phyloP scores from a whole-genome alignment of 2,888 invertebrate species.

The Hypomecis atomaria region DNA sequence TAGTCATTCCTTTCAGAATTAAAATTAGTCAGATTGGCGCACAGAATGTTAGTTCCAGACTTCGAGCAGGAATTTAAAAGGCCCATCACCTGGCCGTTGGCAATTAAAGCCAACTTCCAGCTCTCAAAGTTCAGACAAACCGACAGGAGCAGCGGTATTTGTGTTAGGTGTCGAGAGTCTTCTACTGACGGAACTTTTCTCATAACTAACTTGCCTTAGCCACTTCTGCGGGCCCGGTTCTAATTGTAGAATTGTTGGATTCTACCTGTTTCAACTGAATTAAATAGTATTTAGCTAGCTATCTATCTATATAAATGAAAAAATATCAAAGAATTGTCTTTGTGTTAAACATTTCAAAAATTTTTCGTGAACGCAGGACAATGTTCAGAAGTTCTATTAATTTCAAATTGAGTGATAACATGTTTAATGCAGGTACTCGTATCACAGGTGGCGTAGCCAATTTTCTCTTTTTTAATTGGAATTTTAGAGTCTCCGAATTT shows the following conservation, averaged over 20 bases:
- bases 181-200: conserved; percentile 41
- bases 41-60: not conserved
- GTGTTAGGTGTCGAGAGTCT: conserved; percentile 43
- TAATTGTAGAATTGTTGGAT: conserved; percentile 26
- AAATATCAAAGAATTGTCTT: too few relatives aligned
- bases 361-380: too few relatives aligned
- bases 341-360: too few relatives aligned
- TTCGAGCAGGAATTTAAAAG: conserved; percentile 4
- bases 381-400: too few relatives aligned
- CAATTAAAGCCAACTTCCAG: conserved; percentile 33
- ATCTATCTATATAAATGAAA: too few relatives aligned
- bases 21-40: too few relatives aligned
- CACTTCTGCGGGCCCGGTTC: conserved; percentile 21
- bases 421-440: too few relatives aligned
- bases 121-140: conserved; percentile 35
- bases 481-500: too few relatives aligned
- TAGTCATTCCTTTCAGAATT: too few relatives aligned
- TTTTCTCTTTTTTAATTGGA: too few relatives aligned
- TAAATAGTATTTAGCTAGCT: conserved; percentile 14
- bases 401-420: too few relatives aligned
- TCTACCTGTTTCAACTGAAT: conserved; percentile 25
- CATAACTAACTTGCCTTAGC: conserved; percentile 40
- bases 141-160: conserved; percentile 34
- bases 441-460: too few relatives aligned
- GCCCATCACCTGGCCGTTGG: conserved; percentile 12